Conservation (phyloP, 2,113 vertebrate genomes). For the Lagopus leucura region DNA sequence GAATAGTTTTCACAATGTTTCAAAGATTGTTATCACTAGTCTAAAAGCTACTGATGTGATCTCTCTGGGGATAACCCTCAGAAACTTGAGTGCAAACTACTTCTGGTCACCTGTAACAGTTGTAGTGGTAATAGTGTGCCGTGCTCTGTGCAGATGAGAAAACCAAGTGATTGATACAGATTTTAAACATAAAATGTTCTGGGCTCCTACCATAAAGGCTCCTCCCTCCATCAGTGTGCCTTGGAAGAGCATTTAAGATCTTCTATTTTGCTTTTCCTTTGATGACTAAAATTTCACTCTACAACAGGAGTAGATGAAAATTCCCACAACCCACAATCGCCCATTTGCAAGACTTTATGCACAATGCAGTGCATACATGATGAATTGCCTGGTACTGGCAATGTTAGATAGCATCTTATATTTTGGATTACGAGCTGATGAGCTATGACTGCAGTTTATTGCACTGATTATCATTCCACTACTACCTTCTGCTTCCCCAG, state of each 20-base stretch:
- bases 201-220: background rate
- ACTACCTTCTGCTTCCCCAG: conserved; percentile 21
- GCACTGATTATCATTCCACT: background rate
- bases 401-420: background rate
- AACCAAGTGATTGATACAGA: background rate
- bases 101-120: background rate
- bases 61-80: background rate
- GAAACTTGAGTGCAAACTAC: background rate
- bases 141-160: background rate
- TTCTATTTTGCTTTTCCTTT: background rate
- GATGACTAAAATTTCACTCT: background rate
- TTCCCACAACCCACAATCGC: background rate
- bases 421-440: conserved; percentile 27
- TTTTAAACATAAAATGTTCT: background rate
- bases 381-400: background rate
- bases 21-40: background rate
- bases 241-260: background rate
- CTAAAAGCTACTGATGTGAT: background rate
- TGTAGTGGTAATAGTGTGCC: background rate
- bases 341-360: background rate
- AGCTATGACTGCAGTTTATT: conserved; percentile 14
- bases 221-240: background rate
- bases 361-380: background rate
- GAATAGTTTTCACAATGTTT: background rate
- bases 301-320: background rate